phyloP scores from a whole-genome alignment of 2,113 vertebrate species.

The Myotis brandtii region DNA sequence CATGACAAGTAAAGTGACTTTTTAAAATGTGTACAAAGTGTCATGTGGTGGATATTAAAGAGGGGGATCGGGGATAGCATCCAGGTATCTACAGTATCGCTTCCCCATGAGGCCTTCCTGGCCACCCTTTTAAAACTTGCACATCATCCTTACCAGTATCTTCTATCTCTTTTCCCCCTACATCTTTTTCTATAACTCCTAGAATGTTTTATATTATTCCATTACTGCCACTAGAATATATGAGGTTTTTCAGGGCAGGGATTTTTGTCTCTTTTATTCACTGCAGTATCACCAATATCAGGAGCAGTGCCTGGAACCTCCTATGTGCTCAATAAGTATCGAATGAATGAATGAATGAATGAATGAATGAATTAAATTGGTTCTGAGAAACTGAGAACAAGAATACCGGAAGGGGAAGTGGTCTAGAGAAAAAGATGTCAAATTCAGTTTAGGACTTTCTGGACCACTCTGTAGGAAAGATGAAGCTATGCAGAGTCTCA shows the following conservation, averaged over 20 bases:
- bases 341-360: neutral
- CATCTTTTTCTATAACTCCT: neutral
- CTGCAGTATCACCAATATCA: neutral
- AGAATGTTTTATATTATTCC: neutral
- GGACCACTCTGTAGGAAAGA: neutral
- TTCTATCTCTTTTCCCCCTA: neutral
- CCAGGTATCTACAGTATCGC: neutral
- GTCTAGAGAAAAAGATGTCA: neutral
- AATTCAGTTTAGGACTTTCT: neutral
- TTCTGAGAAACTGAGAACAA: neutral
- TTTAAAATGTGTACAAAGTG: neutral
- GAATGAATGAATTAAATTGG: neutral
- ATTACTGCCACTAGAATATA: neutral
- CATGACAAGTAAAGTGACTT: neutral
- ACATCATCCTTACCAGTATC: neutral
- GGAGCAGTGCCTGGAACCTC: neutral
- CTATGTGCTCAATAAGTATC: neutral
- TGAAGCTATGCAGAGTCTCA: neutral
- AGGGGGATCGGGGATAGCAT: neutral
- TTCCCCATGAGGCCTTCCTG: neutral
- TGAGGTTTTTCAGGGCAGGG: neutral
- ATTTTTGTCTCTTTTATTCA: neutral
- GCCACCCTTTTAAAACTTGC: neutral
- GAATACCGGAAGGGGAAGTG: neutral
- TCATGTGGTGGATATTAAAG: neutral